Percentiles rank a stretch among this genome's conserved stretches.
These are phyloP conservation scores for Halocaridina rubra DNA, from an alignment of 2,888 invertebrate genomes.

Conservation along the genomic window DNA sequence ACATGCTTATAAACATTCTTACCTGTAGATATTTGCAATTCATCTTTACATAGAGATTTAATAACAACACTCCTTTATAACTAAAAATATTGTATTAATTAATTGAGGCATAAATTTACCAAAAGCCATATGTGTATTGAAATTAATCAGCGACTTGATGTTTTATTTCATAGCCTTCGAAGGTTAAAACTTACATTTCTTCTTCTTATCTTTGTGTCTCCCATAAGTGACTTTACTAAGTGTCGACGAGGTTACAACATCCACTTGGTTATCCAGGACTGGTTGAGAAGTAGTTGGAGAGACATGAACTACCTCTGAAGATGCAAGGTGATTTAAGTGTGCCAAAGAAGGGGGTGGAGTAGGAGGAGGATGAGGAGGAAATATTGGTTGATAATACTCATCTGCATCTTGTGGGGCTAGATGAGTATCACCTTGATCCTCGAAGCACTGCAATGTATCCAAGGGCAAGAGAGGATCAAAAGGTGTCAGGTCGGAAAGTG, in stretches of 20 bases:
- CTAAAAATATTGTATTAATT: no score
- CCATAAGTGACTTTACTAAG: not conserved
- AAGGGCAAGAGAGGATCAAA: not conserved
- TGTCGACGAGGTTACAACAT: not conserved
- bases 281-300: not conserved
- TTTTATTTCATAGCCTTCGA: no score
- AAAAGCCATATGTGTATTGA: no score
- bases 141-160: no score
- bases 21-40: slow-evolving; percentile 16
- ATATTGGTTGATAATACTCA: no score
- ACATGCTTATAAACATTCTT: slow-evolving; percentile 67
- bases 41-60: not conserved
- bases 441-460: not conserved
- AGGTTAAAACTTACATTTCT: not conserved
- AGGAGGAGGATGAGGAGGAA: no score
- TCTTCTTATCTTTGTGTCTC: not conserved
- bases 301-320: not conserved
- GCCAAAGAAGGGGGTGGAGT: not conserved
- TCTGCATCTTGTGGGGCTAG: not conserved
- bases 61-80: no score
- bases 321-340: not conserved
- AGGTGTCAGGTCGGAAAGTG: not conserved
- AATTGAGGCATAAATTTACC: no score
- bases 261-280: not conserved
- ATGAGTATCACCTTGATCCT: not conserved